A percentile compares a stretch with the other conserved stretches of the same genome.
These are phyloP conservation scores for Unio pictorum DNA, from an alignment of 2,888 invertebrate species.

Conservation along the genomic window DNA sequence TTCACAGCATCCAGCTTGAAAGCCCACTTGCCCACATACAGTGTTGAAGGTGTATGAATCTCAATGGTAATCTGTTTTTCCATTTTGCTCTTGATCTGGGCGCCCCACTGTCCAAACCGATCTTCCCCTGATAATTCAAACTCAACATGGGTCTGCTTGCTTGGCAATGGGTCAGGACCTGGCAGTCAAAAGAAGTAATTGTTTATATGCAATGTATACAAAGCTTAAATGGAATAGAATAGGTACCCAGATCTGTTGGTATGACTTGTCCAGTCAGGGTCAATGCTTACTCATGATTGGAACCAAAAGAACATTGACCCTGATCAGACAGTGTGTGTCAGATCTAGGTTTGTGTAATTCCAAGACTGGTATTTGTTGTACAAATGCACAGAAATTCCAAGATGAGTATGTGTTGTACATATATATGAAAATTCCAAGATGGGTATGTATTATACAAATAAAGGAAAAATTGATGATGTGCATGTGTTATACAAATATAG, in stretches of 20 bases:
- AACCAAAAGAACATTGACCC: no score
- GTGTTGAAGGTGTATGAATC: conserved; percentile 51
- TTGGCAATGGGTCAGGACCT: conserved; percentile 50
- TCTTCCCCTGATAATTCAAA: conserved; percentile 54
- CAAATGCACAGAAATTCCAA: no score
- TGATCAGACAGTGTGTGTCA: no score
- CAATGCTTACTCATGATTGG: no score
- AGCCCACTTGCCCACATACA: conserved; percentile 57
- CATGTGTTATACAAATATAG: no score
- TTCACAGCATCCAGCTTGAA: conserved; percentile 53
- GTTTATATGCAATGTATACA: conserved; percentile 75
- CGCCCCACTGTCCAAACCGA: conserved; percentile 51
- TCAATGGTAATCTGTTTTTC: conserved; percentile 32
- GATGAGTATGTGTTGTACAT: no score
- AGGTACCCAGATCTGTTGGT: not conserved
- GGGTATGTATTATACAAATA: no score
- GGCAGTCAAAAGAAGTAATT: conserved; percentile 8
- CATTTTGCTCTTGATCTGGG: conserved; percentile 25
- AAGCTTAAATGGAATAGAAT: conserved; percentile 77
- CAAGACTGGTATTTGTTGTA: no score
- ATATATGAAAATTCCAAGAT: no score
- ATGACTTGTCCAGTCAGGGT: no score
- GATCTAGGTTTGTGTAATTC: no score
- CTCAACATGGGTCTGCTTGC: conserved; percentile 51
- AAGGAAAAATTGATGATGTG: no score